Percentiles rank a stretch among this genome's conserved stretches.
Evolutionary conservation across 2,113 vertebrate genomes (phyloP).

Genomic region (Cyprinus carpio): DNA sequence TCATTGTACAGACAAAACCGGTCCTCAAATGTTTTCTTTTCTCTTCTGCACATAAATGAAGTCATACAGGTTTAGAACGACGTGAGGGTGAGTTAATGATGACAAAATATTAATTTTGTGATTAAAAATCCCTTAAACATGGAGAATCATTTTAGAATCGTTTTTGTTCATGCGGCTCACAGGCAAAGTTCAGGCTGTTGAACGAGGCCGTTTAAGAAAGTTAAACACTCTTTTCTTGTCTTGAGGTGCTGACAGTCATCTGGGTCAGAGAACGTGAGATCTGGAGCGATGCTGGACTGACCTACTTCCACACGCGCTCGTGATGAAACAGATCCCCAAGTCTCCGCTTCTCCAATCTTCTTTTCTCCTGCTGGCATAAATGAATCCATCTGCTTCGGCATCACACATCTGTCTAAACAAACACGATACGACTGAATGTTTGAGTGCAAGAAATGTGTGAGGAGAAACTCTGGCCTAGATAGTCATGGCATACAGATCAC

Average conservation of each 20-base stretch:
- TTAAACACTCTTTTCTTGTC: background rate
- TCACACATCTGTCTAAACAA: slow-evolving; percentile 28
- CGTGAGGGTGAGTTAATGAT: background rate
- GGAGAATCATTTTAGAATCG: background rate
- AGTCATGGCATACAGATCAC: background rate
- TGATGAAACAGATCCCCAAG: background rate
- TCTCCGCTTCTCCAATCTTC: background rate
- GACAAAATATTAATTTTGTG: background rate
- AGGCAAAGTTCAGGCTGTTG: slow-evolving; percentile 23
- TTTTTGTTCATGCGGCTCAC: background rate
- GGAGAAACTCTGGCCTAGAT: background rate
- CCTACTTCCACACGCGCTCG: background rate
- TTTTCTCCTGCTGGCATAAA: background rate
- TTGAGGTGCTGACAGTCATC: slow-evolving; percentile 16
- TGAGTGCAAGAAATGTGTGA: background rate
- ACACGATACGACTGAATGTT: background rate
- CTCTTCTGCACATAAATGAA: background rate
- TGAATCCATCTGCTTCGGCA: background rate
- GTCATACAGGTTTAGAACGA: background rate
- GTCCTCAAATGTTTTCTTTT: background rate
- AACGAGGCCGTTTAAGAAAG: background rate
- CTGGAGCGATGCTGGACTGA: background rate
- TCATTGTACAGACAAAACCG: background rate
- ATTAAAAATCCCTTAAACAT: background rate
- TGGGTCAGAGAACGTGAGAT: slow-evolving; percentile 6